Evolutionary conservation across 2,888 invertebrate genomes (phyloP), one percentile per base, ranked within the genome.

Genomic region (Agonopterix heracliana): DNA sequence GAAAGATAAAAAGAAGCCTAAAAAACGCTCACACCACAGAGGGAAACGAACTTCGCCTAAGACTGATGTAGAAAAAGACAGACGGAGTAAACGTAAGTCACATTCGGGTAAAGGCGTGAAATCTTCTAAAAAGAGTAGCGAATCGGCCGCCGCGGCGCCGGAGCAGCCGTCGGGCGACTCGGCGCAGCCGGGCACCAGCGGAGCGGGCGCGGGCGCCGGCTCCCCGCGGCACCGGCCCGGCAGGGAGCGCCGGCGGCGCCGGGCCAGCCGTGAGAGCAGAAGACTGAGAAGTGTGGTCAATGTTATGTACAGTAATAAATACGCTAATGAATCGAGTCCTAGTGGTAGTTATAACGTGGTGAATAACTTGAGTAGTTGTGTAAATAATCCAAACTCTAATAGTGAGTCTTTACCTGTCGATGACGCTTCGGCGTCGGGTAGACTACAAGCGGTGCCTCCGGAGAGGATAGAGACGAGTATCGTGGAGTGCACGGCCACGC

Each of bases 251-350:
- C 10, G 35, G 38, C 54, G 48, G 41, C 59, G 56, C 41, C 49
- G 53, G n/a, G 53, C 48, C 26, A 62, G 57, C 47, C 71, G 74
- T 57, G 78, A 78, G 61, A 73, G 51, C 49, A 82, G 63, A 74
- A 79, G 78, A 74, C 81, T 87, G 74, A 80, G 65, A 61, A 86
- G 86, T 67, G 84, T 86, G 52, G 83, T 86, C 41, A 81, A 71
- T 57, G 77, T 81, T 50, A 74, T 83, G 57, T 69, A 68, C 53
- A 69, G 61, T 53, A 62, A 56, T 53, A 69, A 61, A 54, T 63
- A 56, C 52, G 56, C 57, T 38, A 63, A 62, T 50, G 71, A 68
- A 56, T 58, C 71, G 9, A 68, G 61, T 59, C 58, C 64, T 7
- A 66, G 59, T 57, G 62, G 59, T 44, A 64, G 53, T 55, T 49